Conservation (phyloP, 2,888 invertebrate species). For the Lucinisca nassula region DNA sequence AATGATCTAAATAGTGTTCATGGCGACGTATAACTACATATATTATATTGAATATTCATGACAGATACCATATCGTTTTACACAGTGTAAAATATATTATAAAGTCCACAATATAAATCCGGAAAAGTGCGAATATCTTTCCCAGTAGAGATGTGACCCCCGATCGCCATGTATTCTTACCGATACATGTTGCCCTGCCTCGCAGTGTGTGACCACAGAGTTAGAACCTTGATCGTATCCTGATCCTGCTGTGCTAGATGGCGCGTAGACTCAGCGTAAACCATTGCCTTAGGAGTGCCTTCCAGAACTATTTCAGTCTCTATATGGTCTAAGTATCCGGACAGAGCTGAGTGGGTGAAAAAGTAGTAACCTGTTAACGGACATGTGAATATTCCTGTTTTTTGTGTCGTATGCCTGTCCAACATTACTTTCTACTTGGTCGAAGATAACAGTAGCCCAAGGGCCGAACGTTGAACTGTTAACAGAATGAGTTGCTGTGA, state of each 20-base stretch:
- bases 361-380: neutral
- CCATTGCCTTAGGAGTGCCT: neutral
- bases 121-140: too few species aligned
- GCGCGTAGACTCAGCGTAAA: neutral
- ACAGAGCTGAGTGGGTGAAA: neutral
- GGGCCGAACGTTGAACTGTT: neutral
- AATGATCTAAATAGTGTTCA: too few species aligned
- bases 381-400: neutral
- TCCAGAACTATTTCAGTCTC: neutral
- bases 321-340: neutral
- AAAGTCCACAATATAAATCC: too few species aligned
- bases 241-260: neutral
- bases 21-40: too few species aligned
- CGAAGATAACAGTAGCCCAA: neutral
- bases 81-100: too few species aligned
- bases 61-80: too few species aligned
- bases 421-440: neutral
- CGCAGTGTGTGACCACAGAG: neutral
- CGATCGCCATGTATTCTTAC: neutral
- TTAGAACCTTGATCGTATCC: neutral
- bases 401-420: neutral
- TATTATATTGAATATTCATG: too few species aligned
- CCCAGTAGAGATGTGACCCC: neutral
- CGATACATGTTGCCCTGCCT: neutral
- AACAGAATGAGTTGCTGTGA: neutral